phyloP scores from a whole-genome alignment of 1,140 invertebrate genomes.

The Lordiphosa clarofinis region DNA sequence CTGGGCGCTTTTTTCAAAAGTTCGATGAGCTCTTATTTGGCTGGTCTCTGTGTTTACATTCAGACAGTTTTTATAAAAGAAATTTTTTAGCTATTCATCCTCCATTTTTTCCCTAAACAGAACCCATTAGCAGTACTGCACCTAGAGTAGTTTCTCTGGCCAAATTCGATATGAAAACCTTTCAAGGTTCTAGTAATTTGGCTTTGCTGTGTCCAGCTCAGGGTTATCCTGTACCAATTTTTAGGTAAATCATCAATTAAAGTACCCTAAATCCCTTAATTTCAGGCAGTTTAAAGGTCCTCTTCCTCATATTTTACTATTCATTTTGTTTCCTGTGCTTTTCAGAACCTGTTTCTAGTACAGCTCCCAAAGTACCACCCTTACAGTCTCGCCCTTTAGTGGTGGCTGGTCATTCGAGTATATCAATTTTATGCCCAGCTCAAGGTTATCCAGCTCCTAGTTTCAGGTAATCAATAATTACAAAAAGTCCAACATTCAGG shows the following conservation, averaged over 20 bases:
- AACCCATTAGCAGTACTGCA: slow-evolving; percentile 85
- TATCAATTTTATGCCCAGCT: slow-evolving; percentile 84
- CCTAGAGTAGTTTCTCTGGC: slow-evolving; percentile 80
- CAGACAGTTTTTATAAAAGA: slow-evolving; percentile 22
- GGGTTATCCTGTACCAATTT: slow-evolving; percentile 85
- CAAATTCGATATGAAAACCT: slow-evolving; percentile 81
- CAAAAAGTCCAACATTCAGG: slow-evolving; percentile 43
- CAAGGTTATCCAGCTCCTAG: slow-evolving; percentile 85
- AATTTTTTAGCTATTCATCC: not conserved
- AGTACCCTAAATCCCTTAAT: not conserved
- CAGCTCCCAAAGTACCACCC: slow-evolving; percentile 78
- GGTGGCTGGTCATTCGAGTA: slow-evolving; percentile 43
- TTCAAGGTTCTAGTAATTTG: slow-evolving; percentile 71
- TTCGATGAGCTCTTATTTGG: too few species aligned
- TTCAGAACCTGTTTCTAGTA: slow-evolving; percentile 87
- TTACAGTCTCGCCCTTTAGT: slow-evolving; percentile 65
- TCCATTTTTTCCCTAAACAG: slow-evolving; percentile 74
- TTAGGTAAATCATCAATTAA: slow-evolving; percentile 81
- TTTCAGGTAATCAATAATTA: slow-evolving; percentile 81
- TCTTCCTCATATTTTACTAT: not conserved
- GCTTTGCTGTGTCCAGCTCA: slow-evolving; percentile 86
- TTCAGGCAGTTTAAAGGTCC: slow-evolving; percentile 24
- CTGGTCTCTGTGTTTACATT: not conserved
- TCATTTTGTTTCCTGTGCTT: slow-evolving; percentile 1
- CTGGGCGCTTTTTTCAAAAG: too few species aligned